phyloP scores from a whole-genome alignment of 2,797 vertebrate species.

The Chromobotia macracanthus region DNA sequence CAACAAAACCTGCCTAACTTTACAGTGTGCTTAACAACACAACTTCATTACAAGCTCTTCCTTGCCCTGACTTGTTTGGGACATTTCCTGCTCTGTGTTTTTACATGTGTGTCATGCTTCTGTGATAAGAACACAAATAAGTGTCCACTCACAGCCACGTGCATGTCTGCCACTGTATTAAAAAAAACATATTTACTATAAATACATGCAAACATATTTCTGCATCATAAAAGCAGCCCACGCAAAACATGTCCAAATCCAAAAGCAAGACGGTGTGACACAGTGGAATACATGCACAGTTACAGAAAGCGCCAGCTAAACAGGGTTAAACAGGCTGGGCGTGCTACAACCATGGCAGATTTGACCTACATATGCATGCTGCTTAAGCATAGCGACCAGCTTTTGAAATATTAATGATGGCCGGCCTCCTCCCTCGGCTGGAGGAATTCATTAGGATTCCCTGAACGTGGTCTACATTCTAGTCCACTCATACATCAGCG shows the following conservation, averaged over 20 bases:
- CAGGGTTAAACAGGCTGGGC: conserved; percentile 48
- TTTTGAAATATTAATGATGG: conserved; percentile 73
- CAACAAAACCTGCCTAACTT: background rate
- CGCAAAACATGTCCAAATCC: background rate
- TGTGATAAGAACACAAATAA: background rate
- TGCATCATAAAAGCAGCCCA: background rate
- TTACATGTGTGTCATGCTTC: background rate
- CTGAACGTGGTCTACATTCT: conserved; percentile 48
- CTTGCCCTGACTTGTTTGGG: background rate
- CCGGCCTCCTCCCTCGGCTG: conserved; percentile 50
- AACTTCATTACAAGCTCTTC: background rate
- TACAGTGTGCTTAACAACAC: background rate
- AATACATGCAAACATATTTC: no score
- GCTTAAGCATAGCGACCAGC: conserved; percentile 27
- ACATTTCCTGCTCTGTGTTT: background rate
- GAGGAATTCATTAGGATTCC: conserved; percentile 65
- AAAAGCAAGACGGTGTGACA: background rate
- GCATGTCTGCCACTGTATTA: background rate
- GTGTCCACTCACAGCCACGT: background rate
- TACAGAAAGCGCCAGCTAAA: conserved; percentile 34
- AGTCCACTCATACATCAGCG: conserved; percentile 13
- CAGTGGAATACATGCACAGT: conserved; percentile 48
- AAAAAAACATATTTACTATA: no score
- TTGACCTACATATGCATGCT: conserved; percentile 55
- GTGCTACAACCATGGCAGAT: conserved; percentile 23